A percentile compares a stretch with the other conserved stretches of the same genome.
Conservation (phyloP, 2,888 invertebrate species). For the Drosophila tripunctata region DNA sequence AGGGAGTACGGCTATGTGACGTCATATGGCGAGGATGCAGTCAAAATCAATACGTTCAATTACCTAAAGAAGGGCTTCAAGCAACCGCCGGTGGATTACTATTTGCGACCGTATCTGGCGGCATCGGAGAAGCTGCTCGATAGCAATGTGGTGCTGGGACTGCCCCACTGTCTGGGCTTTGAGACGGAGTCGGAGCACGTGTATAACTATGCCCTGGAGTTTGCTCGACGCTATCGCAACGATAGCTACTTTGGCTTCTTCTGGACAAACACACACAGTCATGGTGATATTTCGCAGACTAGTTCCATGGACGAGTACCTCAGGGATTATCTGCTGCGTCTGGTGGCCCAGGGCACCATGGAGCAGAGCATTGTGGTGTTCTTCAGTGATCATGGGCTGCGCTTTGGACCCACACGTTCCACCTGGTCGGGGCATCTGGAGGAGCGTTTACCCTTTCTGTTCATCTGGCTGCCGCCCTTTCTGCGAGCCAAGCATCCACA, state of each 20-base stretch:
- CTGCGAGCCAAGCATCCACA: constrained; percentile 86
- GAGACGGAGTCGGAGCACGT: constrained; percentile 88
- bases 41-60: constrained; percentile 88
- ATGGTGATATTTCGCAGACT: constrained; percentile 88
- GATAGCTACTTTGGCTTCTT: constrained; percentile 90
- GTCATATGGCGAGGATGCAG: constrained; percentile 91
- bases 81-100: constrained; percentile 92
- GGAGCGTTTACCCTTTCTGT: constrained; percentile 90
- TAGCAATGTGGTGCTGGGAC: constrained; percentile 85
- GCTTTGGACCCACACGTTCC: constrained; percentile 89
- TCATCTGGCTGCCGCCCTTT: constrained; percentile 88
- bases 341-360: constrained; percentile 87
- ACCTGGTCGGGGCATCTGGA: constrained; percentile 91
- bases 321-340: constrained; percentile 86
- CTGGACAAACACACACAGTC: constrained; percentile 92
- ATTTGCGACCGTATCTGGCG: constrained; percentile 89
- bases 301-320: constrained; percentile 88
- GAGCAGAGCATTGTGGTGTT: constrained; percentile 89
- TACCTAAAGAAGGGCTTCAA: constrained; percentile 90
- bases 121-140: constrained; percentile 87
- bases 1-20: constrained; percentile 90
- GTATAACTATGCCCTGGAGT: constrained; percentile 88
- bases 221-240: constrained; percentile 87
- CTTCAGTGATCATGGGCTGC: constrained; percentile 91
- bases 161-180: constrained; percentile 87